These are phyloP conservation scores for Torymus tubicola DNA, from an alignment of 2,888 invertebrate species.

Conservation along the genomic window DNA sequence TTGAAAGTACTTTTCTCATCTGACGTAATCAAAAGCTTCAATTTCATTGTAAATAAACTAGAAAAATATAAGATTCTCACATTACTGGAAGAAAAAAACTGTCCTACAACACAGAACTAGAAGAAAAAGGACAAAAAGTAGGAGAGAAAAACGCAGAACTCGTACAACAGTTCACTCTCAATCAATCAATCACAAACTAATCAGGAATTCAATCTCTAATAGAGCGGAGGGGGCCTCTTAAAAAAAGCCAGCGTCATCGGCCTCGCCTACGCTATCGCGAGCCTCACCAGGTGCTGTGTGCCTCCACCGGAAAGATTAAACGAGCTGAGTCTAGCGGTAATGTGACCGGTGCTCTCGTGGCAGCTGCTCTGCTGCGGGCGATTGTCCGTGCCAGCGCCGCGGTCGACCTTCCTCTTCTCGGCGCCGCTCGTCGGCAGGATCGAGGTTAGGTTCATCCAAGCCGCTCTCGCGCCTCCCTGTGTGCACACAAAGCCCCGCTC, in stretches of 20 bases:
- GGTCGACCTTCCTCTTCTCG: conserved; percentile 66
- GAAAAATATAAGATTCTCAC: too few species aligned
- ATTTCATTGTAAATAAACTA: too few species aligned
- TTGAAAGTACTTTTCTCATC: too few species aligned
- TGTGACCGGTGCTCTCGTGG: conserved; percentile 64
- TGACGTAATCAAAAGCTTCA: too few species aligned
- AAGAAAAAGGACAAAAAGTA: too few species aligned
- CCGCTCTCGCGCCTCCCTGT: conserved; percentile 47
- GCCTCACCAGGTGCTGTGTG: conserved; percentile 35
- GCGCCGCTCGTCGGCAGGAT: conserved; percentile 60
- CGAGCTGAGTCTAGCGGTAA: conserved; percentile 66
- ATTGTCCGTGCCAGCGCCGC: too few species aligned
- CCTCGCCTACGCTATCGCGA: neutral
- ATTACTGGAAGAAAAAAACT: too few species aligned
- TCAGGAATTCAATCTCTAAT: too few species aligned
- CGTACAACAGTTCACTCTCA: neutral
- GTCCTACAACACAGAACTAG: too few species aligned
- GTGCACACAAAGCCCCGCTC: neutral
- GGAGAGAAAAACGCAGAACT: too few species aligned
- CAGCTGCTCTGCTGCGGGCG: conserved; percentile 24
- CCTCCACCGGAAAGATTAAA: conserved; percentile 66
- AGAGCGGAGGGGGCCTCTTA: too few species aligned
- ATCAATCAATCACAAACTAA: neutral
- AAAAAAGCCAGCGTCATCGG: too few species aligned
- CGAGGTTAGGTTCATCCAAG: conserved; percentile 73